Evolutionary conservation across 1,140 invertebrate genomes (phyloP), one percentile per base, ranked within the genome.

Genomic region (Linepithema humile): DNA sequence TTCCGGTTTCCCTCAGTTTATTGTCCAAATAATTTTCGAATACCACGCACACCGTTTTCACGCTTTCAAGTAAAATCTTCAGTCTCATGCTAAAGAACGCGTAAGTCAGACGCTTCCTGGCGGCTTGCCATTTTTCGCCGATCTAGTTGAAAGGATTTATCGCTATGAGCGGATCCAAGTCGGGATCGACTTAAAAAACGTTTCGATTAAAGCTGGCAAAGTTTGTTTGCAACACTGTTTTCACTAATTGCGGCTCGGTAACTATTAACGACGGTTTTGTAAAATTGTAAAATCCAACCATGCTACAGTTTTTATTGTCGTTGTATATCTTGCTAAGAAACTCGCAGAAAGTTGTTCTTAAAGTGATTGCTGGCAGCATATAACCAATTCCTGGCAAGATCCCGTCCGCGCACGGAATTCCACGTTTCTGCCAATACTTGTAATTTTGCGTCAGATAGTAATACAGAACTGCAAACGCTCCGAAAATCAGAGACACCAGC

Each of bases 371-470:
- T 0, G 83, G 40, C 12, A 65, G 50, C 20, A 91, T 70, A 59
- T 93, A 91, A 35, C 92, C 93, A 1, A 94, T 69, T 7, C 87
- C 85, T 0, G 90, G 90, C 4, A 88, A 0, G 2, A 82, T 65
- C 60, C 84, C 82, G 7, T 87, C 88, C 4, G 91, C 75, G 64
- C 93, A 92, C 48, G 92, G 92, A 0, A 95, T 90, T 12, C 93
- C 92, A 83, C 88, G 89, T 3, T 92, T 88, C 53, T 90, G 70
- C 95, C 95, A 96, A 73, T 95, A 94, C 1, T 35, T 55, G 6
- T 55, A 43, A 15, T 80, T 80, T 69, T n/a, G 35, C 3, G 12
- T 57, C 64, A 10, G 87, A 12, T 38, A 53, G n/a, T 50, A 26
- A 20, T 77, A 77, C 2, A 74, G 0, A 0, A 4, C 38, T 4